A percentile compares a stretch with the other conserved stretches of the same genome.
These are phyloP conservation scores for Aramus guarauna DNA, from an alignment of 2,113 vertebrate species.

Conservation along the genomic window DNA sequence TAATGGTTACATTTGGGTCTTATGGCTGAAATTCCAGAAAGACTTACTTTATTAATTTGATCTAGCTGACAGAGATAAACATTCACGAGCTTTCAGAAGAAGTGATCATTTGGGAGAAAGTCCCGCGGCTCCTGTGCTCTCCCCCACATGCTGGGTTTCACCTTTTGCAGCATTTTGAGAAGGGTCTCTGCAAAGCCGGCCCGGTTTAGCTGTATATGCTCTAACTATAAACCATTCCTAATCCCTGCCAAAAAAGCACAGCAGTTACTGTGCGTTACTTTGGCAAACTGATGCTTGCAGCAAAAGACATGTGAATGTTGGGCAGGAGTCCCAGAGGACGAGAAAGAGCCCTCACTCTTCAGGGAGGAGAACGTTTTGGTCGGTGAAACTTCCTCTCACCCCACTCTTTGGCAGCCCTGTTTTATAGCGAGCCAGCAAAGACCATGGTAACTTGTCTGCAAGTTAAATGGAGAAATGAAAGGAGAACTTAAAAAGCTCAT, in stretches of 20 bases:
- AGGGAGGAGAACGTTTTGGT: accelerated
- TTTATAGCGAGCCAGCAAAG: not conserved
- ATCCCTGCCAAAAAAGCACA: not conserved
- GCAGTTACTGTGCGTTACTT: not conserved
- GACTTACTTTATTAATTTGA: not conserved
- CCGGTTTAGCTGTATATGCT: not conserved
- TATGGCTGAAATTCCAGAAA: not conserved
- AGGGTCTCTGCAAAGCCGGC: not conserved
- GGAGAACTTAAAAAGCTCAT: not conserved
- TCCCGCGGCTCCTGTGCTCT: not conserved
- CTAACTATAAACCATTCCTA: not conserved
- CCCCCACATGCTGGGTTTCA: accelerated
- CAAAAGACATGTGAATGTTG: not conserved
- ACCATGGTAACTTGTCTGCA: not conserved
- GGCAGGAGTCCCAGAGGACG: not conserved
- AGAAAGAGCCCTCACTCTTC: not conserved
- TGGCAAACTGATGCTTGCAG: not conserved
- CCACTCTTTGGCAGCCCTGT: not conserved
- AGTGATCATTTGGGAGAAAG: not conserved
- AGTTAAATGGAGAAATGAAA: not conserved
- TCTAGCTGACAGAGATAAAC: not conserved
- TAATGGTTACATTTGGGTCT: not conserved
- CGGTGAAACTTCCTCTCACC: not conserved
- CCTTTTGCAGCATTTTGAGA: not conserved
- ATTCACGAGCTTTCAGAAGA: not conserved